Evolutionary conservation across 2,888 invertebrate genomes (phyloP).

Genomic region (Sthenelais limicola): DNA sequence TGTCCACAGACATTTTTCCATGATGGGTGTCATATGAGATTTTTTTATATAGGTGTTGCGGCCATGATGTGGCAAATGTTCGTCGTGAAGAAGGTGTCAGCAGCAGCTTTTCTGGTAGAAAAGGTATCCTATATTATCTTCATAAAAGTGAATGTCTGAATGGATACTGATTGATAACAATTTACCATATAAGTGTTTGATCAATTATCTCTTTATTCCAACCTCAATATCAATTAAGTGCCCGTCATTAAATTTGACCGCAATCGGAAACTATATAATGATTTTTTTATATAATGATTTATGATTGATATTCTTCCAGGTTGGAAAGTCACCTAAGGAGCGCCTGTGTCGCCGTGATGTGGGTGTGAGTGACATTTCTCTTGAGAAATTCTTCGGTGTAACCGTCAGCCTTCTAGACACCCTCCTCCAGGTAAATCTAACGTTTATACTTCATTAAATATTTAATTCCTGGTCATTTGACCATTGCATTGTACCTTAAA

Average conservation of each 20-base stretch:
- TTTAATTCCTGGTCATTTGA: neutral
- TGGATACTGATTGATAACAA: slow-evolving; percentile 10
- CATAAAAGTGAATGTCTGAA: slow-evolving; percentile 24
- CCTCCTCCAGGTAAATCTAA: slow-evolving; percentile 75
- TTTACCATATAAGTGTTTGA: no score
- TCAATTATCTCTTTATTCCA: no score
- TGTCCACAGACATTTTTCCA: no score
- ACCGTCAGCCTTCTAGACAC: slow-evolving; percentile 75
- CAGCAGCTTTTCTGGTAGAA: slow-evolving; percentile 85
- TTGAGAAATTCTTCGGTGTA: slow-evolving; percentile 72
- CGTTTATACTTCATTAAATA: neutral
- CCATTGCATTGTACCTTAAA: no score
- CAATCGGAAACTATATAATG: no score
- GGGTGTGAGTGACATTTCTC: slow-evolving; percentile 66
- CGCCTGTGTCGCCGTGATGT: slow-evolving; percentile 78
- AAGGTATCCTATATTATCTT: no score
- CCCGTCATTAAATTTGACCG: no score
- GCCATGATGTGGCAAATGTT: slow-evolving; percentile 92
- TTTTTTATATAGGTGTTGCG: slow-evolving; percentile 83
- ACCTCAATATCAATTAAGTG: no score
- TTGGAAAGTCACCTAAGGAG: slow-evolving; percentile 86
- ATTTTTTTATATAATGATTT: no score
- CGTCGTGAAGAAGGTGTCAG: slow-evolving; percentile 85
- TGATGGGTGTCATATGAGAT: no score
- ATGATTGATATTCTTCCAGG: no score